Conservation (phyloP, 2,888 invertebrate species). For the Cantharis lateralis region DNA sequence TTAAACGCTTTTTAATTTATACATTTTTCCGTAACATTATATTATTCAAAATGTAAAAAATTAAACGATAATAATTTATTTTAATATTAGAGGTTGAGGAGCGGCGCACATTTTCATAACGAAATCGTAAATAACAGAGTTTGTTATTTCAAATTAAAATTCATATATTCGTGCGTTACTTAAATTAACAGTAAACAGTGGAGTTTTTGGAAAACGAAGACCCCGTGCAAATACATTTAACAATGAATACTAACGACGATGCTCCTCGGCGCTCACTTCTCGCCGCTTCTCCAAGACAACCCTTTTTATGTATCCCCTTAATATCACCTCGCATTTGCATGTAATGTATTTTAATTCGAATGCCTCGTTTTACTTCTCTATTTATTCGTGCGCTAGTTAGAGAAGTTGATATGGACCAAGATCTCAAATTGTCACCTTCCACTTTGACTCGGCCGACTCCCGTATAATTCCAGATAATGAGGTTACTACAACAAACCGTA, state of each 20-base stretch:
- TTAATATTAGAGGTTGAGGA: background rate
- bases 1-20: background rate
- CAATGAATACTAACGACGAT: conserved; percentile 49
- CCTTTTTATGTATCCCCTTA: conserved; percentile 45
- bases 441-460: conserved; percentile 3
- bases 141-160: conserved; percentile 29
- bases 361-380: conserved; percentile 32
- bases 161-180: conserved; percentile 38
- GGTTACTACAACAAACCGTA: conserved; percentile 9
- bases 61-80: background rate
- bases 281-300: conserved; percentile 41
- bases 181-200: conserved; percentile 50
- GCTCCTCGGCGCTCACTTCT: conserved; percentile 30
- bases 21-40: background rate
- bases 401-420: conserved; percentile 31
- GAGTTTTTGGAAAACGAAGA: conserved; percentile 46
- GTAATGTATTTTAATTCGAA: conserved; percentile 48
- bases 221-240: conserved; percentile 48
- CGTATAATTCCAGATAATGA: conserved; percentile 18
- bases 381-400: conserved; percentile 35
- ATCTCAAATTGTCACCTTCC: conserved; percentile 26
- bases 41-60: background rate
- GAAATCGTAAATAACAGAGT: background rate
- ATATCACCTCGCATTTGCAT: conserved; percentile 49
- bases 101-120: background rate